A percentile compares a stretch with the other conserved stretches of the same genome.
phyloP scores from a whole-genome alignment of 2,888 invertebrate species.

The Himalopsyche kuldschensis region DNA sequence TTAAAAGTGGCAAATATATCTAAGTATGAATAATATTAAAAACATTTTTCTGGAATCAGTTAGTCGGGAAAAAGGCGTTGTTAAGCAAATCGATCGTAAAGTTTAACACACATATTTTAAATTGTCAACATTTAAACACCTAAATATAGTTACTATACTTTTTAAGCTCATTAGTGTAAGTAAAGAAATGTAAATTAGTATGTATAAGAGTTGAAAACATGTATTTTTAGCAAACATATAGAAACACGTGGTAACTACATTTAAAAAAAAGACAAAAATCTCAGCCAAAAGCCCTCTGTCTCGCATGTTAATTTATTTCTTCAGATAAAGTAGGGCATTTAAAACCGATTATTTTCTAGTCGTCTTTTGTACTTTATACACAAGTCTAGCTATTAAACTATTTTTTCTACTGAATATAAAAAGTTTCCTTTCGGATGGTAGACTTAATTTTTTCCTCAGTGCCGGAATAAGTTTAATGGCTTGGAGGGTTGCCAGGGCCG shows the following conservation, averaged over 20 bases:
- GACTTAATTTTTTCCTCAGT: conserved; percentile 26
- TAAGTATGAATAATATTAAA: no score
- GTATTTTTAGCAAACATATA: background rate
- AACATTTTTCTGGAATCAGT: no score
- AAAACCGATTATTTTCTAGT: background rate
- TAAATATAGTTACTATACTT: no score
- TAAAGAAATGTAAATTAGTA: no score
- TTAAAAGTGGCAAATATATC: no score
- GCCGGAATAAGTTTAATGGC: conserved; percentile 37
- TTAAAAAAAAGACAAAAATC: background rate
- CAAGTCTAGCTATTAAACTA: background rate
- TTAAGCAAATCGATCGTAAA: no score
- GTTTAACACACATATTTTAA: no score
- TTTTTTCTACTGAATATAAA: conserved; percentile 6
- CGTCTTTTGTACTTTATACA: background rate
- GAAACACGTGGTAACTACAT: background rate
- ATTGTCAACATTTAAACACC: no score
- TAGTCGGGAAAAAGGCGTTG: no score
- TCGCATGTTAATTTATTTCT: background rate
- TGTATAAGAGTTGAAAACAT: no score
- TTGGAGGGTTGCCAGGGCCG: conserved; percentile 25
- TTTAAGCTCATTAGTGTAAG: no score
- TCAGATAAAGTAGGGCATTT: background rate
- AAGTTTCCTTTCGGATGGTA: conserved; percentile 5
- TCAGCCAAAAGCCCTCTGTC: background rate